A percentile compares a stretch with the other conserved stretches of the same genome.
These are phyloP conservation scores for Phainopepla nitens DNA, from an alignment of 2,113 vertebrate species.

Conservation along the genomic window DNA sequence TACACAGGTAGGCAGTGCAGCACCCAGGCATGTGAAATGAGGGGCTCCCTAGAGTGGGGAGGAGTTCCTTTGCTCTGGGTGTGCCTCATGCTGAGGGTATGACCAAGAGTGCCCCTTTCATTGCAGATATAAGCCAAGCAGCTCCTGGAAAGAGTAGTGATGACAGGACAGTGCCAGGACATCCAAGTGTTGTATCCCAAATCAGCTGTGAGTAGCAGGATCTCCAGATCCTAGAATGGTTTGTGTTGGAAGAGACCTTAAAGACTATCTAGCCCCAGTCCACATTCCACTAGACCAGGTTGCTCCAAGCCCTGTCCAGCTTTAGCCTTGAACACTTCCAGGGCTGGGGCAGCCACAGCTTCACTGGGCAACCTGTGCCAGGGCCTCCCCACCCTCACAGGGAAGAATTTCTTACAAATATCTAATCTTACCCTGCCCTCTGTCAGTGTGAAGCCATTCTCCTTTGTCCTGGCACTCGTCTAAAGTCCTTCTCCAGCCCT, in stretches of 20 bases:
- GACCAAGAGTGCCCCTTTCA: background rate
- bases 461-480: background rate
- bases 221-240: background rate
- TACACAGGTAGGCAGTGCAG: background rate
- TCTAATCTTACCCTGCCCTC: background rate
- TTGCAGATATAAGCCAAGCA: background rate
- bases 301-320: background rate
- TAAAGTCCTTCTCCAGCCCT: background rate
- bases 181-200: background rate
- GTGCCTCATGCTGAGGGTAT: background rate
- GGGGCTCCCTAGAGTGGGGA: background rate
- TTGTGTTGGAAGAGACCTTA: background rate
- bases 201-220: background rate
- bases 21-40: background rate
- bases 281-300: background rate
- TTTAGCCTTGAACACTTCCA: background rate
- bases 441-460: background rate
- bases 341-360: background rate
- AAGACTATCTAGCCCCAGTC: background rate
- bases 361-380: background rate
- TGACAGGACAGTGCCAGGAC: background rate
- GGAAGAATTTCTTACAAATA: background rate
- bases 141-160: background rate
- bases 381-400: background rate
- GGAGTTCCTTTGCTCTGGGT: background rate